Conservation (phyloP, 1,140 invertebrate species). For the Matsumurasca onukii region DNA sequence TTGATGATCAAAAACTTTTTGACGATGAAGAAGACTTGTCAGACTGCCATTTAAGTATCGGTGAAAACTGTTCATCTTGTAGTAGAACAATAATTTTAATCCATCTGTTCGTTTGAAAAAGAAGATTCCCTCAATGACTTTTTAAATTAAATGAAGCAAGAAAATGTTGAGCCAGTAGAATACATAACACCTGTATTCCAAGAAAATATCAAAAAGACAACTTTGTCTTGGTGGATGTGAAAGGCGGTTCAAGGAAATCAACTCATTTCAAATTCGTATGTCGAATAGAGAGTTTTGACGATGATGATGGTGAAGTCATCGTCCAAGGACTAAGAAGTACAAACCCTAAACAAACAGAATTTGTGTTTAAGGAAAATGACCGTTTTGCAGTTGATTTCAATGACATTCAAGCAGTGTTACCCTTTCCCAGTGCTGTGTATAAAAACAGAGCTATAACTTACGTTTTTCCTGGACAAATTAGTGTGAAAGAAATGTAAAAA, state of each 20-base stretch:
- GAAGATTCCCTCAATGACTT: too few relatives aligned
- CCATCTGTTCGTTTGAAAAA: too few relatives aligned
- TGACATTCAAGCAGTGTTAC: not conserved
- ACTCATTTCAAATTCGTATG: not conserved
- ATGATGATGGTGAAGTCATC: not conserved
- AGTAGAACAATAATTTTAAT: too few relatives aligned
- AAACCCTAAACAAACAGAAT: not conserved
- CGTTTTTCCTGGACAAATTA: too few relatives aligned
- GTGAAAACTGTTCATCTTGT: too few relatives aligned
- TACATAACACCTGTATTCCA: not conserved
- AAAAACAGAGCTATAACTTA: not conserved
- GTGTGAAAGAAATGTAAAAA: too few relatives aligned
- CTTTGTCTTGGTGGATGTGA: not conserved
- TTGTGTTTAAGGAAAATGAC: not conserved
- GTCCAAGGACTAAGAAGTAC: not conserved
- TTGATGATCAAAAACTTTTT: too few relatives aligned
- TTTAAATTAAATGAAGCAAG: too few relatives aligned
- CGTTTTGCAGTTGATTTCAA: not conserved
- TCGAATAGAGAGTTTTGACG: not conserved
- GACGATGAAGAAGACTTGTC: too few relatives aligned
- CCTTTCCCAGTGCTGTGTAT: not conserved
- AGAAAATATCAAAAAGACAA: not conserved
- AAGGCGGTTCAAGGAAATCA: not conserved
- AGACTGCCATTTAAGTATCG: too few relatives aligned
- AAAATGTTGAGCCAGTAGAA: too few relatives aligned